Evolutionary conservation across 2,888 invertebrate genomes (phyloP).

Genomic region (Bhutanitis thaidina): DNA sequence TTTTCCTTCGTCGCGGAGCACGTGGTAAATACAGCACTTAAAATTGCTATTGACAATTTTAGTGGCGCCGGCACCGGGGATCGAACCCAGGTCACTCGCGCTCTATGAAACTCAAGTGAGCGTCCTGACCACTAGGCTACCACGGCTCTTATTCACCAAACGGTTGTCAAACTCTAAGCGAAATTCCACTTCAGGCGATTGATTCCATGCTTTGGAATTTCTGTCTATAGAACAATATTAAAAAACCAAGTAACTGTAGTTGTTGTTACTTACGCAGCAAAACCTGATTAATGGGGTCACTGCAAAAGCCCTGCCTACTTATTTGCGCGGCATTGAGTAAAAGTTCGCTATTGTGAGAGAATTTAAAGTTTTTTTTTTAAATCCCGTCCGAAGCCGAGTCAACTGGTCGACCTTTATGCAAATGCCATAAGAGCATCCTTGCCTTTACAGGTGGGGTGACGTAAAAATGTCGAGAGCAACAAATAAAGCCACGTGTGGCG

Average conservation of each 20-base stretch:
- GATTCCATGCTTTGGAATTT: too few relatives aligned
- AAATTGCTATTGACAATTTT: too few relatives aligned
- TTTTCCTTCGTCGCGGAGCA: too few relatives aligned
- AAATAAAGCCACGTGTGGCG: slow-evolving; percentile 58
- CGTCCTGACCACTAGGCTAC: too few relatives aligned
- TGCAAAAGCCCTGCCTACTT: slow-evolving; percentile 1
- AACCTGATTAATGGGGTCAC: slow-evolving; percentile 10
- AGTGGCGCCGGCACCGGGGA: too few relatives aligned
- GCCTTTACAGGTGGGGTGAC: slow-evolving; percentile 64
- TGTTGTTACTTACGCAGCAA: neutral
- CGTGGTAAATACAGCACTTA: too few relatives aligned
- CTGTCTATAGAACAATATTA: neutral
- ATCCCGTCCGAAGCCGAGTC: slow-evolving; percentile 33
- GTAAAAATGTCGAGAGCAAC: slow-evolving; percentile 48
- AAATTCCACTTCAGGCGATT: too few relatives aligned
- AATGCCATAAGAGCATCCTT: slow-evolving; percentile 48
- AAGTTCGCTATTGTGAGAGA: slow-evolving; percentile 14
- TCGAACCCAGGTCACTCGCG: too few relatives aligned
- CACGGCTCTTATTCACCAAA: too few relatives aligned
- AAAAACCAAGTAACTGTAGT: neutral
- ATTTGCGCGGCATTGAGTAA: slow-evolving; percentile 16
- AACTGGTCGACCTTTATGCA: slow-evolving; percentile 57
- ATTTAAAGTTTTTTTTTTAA: slow-evolving; percentile 4
- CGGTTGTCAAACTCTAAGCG: neutral
- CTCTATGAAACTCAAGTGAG: too few relatives aligned